These are phyloP conservation scores for Coendou prehensilis DNA, from an alignment of 2,797 vertebrate genomes.

Conservation along the genomic window DNA sequence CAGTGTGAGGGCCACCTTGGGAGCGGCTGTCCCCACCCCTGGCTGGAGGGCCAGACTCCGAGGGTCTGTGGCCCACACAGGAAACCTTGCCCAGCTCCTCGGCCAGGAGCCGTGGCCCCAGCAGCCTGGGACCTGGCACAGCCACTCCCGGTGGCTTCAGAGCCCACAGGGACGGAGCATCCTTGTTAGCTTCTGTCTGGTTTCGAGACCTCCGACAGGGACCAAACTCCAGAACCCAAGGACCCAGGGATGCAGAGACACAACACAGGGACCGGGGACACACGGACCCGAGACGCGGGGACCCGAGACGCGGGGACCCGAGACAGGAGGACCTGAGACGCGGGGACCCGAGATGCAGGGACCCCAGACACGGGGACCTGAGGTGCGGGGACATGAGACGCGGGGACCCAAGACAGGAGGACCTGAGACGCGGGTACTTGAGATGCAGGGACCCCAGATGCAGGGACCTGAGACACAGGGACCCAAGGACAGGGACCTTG, in stretches of 20 bases:
- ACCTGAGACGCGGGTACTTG: no score
- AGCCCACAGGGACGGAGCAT: neutral
- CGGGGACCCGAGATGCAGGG: neutral
- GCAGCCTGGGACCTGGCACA: neutral
- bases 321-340: neutral
- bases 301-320: no score
- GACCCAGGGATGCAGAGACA: neutral
- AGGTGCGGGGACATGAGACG: neutral
- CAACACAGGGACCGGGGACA: neutral
- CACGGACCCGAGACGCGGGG: neutral
- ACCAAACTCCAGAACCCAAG: neutral
- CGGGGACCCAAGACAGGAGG: no score
- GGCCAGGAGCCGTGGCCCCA: neutral
- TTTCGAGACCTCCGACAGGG: neutral
- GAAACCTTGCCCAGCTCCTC: no score
- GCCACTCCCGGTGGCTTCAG: neutral
- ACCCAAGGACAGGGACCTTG: no score
- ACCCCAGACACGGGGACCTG: no score
- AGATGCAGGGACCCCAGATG: no score
- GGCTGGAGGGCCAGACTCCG: neutral
- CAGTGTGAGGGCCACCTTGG: no score
- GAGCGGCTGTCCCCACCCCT: neutral
- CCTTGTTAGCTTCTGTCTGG: neutral
- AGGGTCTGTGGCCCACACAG: neutral
- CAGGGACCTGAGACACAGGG: no score